A percentile compares a stretch with the other conserved stretches of the same genome.
These are phyloP conservation scores for Spinus olivaceus DNA, from an alignment of 2,797 vertebrate species.

Conservation along the genomic window DNA sequence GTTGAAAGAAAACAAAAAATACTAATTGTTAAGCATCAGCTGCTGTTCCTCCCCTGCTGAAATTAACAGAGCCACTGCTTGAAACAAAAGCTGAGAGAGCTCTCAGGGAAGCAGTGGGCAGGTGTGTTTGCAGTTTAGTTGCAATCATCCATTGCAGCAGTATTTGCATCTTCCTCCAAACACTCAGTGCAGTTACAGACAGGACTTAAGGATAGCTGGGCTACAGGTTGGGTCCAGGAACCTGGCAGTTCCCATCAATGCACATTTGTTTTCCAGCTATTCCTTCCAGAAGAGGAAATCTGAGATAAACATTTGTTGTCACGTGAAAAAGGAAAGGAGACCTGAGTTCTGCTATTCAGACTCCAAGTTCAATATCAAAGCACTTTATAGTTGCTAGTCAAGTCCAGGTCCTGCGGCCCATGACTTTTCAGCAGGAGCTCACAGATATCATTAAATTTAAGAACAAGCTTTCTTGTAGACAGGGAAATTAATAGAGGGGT, in stretches of 20 bases:
- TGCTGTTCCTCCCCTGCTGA: neutral
- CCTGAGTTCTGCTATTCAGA: neutral
- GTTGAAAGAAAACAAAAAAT: neutral
- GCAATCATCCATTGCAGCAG: neutral
- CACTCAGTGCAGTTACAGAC: neutral
- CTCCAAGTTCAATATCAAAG: neutral
- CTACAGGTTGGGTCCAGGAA: neutral
- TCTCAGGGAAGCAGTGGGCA: neutral
- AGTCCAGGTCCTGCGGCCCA: neutral
- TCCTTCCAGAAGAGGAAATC: neutral
- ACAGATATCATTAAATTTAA: neutral
- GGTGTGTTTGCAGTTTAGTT: neutral
- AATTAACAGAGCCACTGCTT: neutral
- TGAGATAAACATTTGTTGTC: neutral
- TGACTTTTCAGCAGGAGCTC: neutral
- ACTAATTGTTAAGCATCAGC: neutral
- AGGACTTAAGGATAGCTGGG: neutral
- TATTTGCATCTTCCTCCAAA: neutral
- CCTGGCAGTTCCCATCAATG: neutral
- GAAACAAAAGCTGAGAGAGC: neutral
- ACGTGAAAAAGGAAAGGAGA: neutral
- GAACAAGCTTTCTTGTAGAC: neutral
- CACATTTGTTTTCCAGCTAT: neutral
- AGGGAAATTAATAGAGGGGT: neutral
- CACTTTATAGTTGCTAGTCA: neutral